Base-by-base conservation (phyloP, 2,888 invertebrate species). In the Drosophila neonasuta region DNA sequence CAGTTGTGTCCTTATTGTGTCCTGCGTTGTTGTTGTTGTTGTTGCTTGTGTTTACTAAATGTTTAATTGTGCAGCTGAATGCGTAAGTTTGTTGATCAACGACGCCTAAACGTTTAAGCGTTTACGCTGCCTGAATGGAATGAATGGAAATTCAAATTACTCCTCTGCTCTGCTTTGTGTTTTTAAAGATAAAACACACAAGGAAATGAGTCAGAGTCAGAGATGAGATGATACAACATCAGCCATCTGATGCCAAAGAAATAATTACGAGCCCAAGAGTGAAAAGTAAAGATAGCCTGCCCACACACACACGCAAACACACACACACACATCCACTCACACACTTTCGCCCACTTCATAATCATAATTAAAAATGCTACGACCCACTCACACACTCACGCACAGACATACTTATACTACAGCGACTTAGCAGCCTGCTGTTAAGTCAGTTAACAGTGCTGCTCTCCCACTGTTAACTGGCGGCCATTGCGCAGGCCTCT, bases 341-440 rank as follows among this genome's bases (percentile, higher is more conserved):
- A 39, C 48, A 36, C 42, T 64, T 60, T 72, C 71, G 58, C 71
- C 74, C 64, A 74, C 74, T 68, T 76, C 64, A 79, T 78, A 78
- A 78, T 60, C 76, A 79, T 76, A 81, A 80, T 80, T 79, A 78
- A 81, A 74, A 64, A 66, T 74, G 60, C 68, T 58, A 44, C 49
- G 48, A 15, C 45, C 11, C 48, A 50, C 58, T 52, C 46, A 44
- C 9, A 17, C 39, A 17, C 39, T 30, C 49, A 57, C 17, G 51
- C 49, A 20, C 50, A 59, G 64, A 54, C 48, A 24, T 24, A 70
- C 36, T 9, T 52, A 34, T 15, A 36, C 75, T 67, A 24, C 24
- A 24, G 24, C 36, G 17, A 5, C 29, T 62, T 49, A 66, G 63
- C 65, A 71, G 57, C 7, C 11, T 4, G 46, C 60, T 24, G 46